Base-by-base conservation (phyloP, 2,797 vertebrate genomes). In the Streptopelia turtur region DNA sequence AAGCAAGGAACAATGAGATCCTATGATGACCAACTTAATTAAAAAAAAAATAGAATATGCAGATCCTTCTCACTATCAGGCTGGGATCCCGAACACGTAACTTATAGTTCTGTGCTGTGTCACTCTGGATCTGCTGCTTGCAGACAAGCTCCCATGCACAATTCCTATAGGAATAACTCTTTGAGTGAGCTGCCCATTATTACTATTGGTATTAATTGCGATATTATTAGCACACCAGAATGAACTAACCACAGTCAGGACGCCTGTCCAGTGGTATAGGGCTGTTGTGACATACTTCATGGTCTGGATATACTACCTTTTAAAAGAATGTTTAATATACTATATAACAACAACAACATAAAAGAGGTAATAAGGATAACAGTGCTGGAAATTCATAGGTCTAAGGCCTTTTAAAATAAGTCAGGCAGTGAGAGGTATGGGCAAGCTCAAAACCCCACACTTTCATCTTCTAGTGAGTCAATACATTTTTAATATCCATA, bases 221-320 rank as follows among this genome's bases (percentile, higher is more conserved):
- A 1, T 77, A 45, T 72, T 88, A 33, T 63, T 55, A 35, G 23
- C 1, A 5, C 22, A 21, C 35, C 78, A 22, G 41, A 30, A 33
- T 49, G 57, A 88, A 60, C 16, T 47, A 72, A 70, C 15, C 60
- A 24, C n/a, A 47, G 33, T 20, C 50, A 50, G 52, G 33, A 37
- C 33, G 64, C 1, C 30, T 55, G 27, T 71, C 12, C 31, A 0
- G 0, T 37, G 13, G 39, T 75, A 28, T 25, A 83, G 22, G 11
- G 17, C n/a, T 83, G 11, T 53, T 83, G 25, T 63, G 41, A 57
- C 30, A 49, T 25, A 43, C 8, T 72, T 92, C 16, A 49, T 43
- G 23, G 10, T 35, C 59, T 77, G 71, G 59, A 72, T 61, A 61
- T 14, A 22, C 11, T 70, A 28, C 13, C 25, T 18, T 81, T 87